Base-by-base conservation (phyloP, 2,113 vertebrate genomes). In the Menura novaehollandiae region DNA sequence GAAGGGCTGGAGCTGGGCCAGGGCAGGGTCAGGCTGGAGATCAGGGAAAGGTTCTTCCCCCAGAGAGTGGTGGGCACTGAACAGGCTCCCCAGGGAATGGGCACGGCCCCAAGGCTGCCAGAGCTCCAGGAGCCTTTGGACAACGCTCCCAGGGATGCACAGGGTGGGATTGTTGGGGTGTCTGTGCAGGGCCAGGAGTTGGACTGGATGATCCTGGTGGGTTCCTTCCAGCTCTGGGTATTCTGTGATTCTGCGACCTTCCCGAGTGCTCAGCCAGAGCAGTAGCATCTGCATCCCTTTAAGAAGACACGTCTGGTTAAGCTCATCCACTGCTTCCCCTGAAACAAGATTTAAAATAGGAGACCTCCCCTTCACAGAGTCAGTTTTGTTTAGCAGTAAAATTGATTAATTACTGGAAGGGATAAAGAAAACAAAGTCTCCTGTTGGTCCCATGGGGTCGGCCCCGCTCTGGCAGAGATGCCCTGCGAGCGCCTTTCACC, bases 301-400 rank as follows among this genome's bases (percentile, higher is more conserved):
- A 33, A 92, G 75, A 62, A 66, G 86, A 62, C 3, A 6, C 1
- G 3, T 84, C 95, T 97, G 94, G 86, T 81, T 94, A 95, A 63
- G 76, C 93, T 96, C 94, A 92, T 83, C 76, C 9, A 11, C 81
- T 0, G 44, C 82, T 88, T 76, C 53, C 75, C 88, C 85, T 47
- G 37, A 53, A 91, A 28, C 62, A 20, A 66, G 72, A 59, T 92
- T 95, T 92, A 78, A 80, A 94, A 52, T n/a, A 95, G 72, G 59
- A 95, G 44, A 80, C 52, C 69, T 95, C 76, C 52, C 72, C 55
- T 95, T 93, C 68, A 59, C 76, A 89, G 83, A 80, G 52, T 64
- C 24, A 2, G 47, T 22, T 87, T 95, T 95, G 94, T 95, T 95
- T 91, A 93, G 86, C 80, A 59, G 73, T 95, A 92, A 77, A 92